A percentile compares a stretch with the other conserved stretches of the same genome.
Conservation (phyloP, 2,888 invertebrate species). For the Therioaphis trifolii region DNA sequence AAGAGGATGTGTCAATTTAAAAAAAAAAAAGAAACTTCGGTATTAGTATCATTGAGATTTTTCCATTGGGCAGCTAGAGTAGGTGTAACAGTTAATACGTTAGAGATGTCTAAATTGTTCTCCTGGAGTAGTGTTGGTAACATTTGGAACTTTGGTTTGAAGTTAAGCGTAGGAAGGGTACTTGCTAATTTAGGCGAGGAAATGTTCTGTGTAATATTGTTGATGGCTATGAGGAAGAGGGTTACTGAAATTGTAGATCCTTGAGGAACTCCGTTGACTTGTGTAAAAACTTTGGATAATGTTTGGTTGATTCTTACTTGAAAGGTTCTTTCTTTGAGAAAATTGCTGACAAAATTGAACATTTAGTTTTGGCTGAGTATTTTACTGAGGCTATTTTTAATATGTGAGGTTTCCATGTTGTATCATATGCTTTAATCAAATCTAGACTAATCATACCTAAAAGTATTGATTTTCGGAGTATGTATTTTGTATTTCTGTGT, state of each 20-base stretch:
- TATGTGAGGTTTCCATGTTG: neutral
- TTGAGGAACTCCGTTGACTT: neutral
- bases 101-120: no score
- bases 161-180: no score
- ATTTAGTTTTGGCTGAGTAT: neutral
- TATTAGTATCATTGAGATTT: no score
- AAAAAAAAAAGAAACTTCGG: no score
- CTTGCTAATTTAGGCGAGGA: neutral
- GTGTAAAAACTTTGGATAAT: neutral
- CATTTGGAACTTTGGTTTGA: no score
- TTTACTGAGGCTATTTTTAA: neutral
- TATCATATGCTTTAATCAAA: neutral
- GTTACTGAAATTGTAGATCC: neutral
- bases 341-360: no score
- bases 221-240: neutral
- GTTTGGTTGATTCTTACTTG: neutral
- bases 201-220: neutral
- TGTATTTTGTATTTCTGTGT: constrained; percentile 3
- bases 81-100: no score
- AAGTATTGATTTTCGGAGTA: neutral
- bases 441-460: constrained; percentile 25
- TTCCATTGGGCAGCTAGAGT: no score
- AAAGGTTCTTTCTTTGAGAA: no score
- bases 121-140: no score
- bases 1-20: no score